Base-by-base conservation (phyloP, 2,888 invertebrate species). In the Abrostola tripartita region DNA sequence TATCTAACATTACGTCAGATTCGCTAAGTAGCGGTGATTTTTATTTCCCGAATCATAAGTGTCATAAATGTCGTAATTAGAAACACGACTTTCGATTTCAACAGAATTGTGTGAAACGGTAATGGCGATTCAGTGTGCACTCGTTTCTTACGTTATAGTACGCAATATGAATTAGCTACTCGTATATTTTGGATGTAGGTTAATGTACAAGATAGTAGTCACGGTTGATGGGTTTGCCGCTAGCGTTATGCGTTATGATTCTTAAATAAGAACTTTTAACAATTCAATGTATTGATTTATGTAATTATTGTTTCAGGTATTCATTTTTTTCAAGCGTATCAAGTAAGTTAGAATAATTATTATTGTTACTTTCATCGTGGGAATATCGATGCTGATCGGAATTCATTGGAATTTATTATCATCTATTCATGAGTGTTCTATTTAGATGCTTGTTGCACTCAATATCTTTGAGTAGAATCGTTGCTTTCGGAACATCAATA, bases 21-120 rank as follows among this genome's bases (percentile, higher is more conserved):
- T 62, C 49, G 52, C 69, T 74, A 71, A 58, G 54, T 59, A 51
- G 73, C 79, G 76, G 69, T 76, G 62, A 72, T 82, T 79, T 85
- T 80, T 82, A 84, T 83, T 79, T 72, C 81, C 78, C 78, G 65
- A 74, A 64, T 68, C 66, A 74, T 80, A 83, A 85, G 79, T 79
- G 82, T 80, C 79, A 81, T 78, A 67, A 62, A 67, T 79, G 81
- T 77, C 78, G 81, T 81, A 81, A 83, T 85, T 83, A 84, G 81
- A 82, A 81, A 83, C 79, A 85, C 78, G 75, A 85, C 88, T 89
- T 88, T 92, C 89, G 81, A 85, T 93, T 93, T 92, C 91, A 78
- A 88, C 90, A 92, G 85, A 86, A 85, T 78, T 83, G 86, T 87
- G 87, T 88, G 88, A 89, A 89, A 84, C 85, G 81, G 84, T 86